A percentile compares a stretch with the other conserved stretches of the same genome.
Evolutionary conservation across 2,797 vertebrate species (phyloP).

Genomic region (Anabacerthia variegaticeps): DNA sequence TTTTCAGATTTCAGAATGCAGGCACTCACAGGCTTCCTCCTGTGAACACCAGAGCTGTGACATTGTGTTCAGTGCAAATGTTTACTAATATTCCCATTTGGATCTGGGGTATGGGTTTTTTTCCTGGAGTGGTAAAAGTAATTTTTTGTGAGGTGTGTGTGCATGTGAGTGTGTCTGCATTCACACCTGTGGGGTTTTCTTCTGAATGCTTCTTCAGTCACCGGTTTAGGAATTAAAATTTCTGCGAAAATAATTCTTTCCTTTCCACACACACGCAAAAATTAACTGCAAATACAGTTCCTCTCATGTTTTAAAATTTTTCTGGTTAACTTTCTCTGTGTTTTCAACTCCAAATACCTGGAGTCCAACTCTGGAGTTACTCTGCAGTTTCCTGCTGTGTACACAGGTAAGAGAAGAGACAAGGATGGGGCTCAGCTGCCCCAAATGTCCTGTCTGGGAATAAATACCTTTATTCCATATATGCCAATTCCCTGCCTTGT

Average conservation of each 20-base stretch:
- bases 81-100: background rate
- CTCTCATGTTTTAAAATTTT: background rate
- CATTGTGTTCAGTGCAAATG: background rate
- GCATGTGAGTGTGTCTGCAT: background rate
- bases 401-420: background rate
- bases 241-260: background rate
- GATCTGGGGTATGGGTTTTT: background rate
- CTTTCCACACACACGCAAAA: background rate
- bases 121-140: background rate
- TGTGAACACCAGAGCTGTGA: background rate
- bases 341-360: background rate
- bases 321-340: background rate
- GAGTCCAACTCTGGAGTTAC: background rate
- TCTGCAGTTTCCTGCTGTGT: background rate
- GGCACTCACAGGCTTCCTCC: background rate
- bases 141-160: background rate
- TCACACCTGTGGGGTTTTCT: accelerated
- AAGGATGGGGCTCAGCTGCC: background rate
- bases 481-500: background rate
- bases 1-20: background rate
- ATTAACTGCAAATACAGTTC: background rate
- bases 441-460: background rate
- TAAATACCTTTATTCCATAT: background rate
- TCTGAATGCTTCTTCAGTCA: background rate
- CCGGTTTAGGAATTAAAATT: background rate